Percentiles rank a stretch among this genome's conserved stretches.
These are phyloP conservation scores for Drosophila mayri DNA, from an alignment of 1,140 invertebrate species.

Conservation along the genomic window DNA sequence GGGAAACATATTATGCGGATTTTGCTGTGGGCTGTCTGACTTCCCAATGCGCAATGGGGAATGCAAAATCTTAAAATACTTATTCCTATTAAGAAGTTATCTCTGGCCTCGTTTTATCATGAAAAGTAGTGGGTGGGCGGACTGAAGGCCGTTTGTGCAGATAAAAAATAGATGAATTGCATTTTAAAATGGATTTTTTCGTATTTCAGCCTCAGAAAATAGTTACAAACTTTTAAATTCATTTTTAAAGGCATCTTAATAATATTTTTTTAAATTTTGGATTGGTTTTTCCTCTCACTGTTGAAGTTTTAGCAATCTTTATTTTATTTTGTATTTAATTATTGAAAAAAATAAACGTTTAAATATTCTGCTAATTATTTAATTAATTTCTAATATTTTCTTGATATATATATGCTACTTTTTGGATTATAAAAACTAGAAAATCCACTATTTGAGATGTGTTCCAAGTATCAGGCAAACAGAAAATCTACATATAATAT, in stretches of 20 bases:
- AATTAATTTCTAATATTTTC: background rate
- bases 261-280: too few species aligned
- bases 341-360: background rate
- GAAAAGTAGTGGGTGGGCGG: background rate
- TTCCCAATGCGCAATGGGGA: constrained; percentile 1
- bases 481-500: background rate
- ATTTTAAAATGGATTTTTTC: background rate
- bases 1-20: background rate
- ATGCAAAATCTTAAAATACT: constrained; percentile 1
- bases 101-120: background rate
- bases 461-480: background rate
- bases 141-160: background rate
- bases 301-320: background rate
- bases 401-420: background rate
- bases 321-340: background rate
- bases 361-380: too few species aligned
- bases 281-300: too few species aligned
- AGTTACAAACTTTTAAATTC: too few species aligned
- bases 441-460: background rate
- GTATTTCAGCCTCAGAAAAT: too few species aligned
- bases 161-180: background rate
- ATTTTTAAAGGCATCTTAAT: too few species aligned
- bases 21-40: background rate
- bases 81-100: background rate
- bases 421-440: background rate